Percentiles rank a stretch among this genome's conserved stretches.
Conservation (phyloP, 2,888 invertebrate species). For the Drosophila stalkeri region DNA sequence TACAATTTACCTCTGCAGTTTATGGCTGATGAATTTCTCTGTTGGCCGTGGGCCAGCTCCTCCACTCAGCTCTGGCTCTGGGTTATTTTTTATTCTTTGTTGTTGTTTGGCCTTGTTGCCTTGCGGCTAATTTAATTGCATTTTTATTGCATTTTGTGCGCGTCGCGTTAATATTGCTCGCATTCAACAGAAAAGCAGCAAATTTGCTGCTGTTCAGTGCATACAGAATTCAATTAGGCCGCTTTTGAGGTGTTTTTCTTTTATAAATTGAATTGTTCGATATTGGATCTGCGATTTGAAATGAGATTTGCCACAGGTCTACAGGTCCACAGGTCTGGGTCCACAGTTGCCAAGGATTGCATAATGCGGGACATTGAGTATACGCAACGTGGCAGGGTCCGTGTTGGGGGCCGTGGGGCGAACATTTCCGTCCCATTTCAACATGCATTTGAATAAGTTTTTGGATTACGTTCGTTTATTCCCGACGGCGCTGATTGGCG, state of each 20-base stretch:
- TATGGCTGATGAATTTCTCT: slow-evolving; percentile 22
- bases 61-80: not conserved
- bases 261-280: slow-evolving; percentile 8
- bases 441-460: slow-evolving; percentile 54
- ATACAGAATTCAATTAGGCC: slow-evolving; percentile 63
- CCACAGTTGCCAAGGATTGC: not conserved
- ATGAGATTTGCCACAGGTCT: slow-evolving; percentile 20
- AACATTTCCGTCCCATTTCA: slow-evolving; percentile 37
- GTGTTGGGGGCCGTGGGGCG: slow-evolving; percentile 5
- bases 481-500: slow-evolving; percentile 51
- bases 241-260: slow-evolving; percentile 25
- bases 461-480: slow-evolving; percentile 12
- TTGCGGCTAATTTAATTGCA: slow-evolving; percentile 81
- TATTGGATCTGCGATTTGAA: slow-evolving; percentile 16
- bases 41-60: not conserved
- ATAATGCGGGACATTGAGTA: slow-evolving; percentile 5
- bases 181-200: slow-evolving; percentile 32
- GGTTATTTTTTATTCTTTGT: slow-evolving; percentile 13
- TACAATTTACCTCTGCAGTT: slow-evolving; percentile 65
- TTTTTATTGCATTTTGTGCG: slow-evolving; percentile 73
- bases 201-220: slow-evolving; percentile 33
- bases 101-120: slow-evolving; percentile 44
- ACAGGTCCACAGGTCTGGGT: too few relatives aligned
- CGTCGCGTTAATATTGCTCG: slow-evolving; percentile 45
- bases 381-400: slow-evolving; percentile 12